phyloP scores from a whole-genome alignment of 2,888 invertebrate species.

The Mantis religiosa region DNA sequence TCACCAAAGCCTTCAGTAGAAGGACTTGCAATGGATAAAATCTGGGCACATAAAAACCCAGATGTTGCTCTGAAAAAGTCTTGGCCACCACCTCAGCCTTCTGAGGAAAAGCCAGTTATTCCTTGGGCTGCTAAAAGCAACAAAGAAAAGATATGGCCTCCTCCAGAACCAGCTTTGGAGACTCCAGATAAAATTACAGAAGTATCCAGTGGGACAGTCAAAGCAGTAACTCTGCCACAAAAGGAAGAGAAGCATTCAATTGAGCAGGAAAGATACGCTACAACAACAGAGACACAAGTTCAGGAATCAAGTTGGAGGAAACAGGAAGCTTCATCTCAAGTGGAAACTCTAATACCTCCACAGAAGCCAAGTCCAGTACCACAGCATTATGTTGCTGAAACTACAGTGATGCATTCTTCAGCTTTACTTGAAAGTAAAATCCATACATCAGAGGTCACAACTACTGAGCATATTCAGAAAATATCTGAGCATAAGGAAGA shows the following conservation, averaged over 20 bases:
- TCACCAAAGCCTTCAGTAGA: conserved; percentile 58
- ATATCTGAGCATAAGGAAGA: conserved; percentile 22
- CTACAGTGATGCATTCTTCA: conserved; percentile 34
- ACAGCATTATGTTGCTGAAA: conserved; percentile 43
- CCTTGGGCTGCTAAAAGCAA: conserved; percentile 44
- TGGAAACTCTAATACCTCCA: background rate
- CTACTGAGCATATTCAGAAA: conserved; percentile 23
- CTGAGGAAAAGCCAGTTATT: conserved; percentile 35
- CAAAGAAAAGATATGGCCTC: conserved; percentile 43
- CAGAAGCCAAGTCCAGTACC: conserved; percentile 18
- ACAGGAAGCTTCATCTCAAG: background rate
- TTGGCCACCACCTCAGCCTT: conserved; percentile 48
- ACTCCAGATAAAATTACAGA: background rate
- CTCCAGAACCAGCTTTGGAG: conserved; percentile 28
- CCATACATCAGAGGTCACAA: conserved; percentile 3
- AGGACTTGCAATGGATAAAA: conserved; percentile 62
- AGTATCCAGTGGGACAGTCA: background rate
- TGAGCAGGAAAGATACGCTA: background rate
- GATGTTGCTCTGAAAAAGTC: conserved; percentile 47
- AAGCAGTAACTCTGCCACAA: background rate
- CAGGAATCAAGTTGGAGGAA: background rate
- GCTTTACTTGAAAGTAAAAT: conserved; percentile 20
- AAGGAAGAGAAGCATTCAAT: background rate
- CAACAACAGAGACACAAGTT: background rate
- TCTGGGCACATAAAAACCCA: conserved; percentile 56